These are phyloP conservation scores for Ardeotis arabs DNA, from an alignment of 2,113 vertebrate species.

Conservation along the genomic window DNA sequence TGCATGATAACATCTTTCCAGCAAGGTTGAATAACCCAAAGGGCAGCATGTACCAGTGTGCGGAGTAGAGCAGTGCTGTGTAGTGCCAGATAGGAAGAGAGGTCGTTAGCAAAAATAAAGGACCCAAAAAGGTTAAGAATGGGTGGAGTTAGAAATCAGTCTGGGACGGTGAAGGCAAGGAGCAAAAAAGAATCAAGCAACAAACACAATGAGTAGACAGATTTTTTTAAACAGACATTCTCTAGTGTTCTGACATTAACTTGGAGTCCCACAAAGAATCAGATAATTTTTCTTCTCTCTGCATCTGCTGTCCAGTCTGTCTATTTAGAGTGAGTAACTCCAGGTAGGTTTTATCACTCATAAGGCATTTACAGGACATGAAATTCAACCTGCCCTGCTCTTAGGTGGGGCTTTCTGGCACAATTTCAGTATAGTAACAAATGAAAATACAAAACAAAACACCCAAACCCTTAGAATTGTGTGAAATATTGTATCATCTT, in stretches of 20 bases:
- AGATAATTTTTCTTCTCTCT: background rate
- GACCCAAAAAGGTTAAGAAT: background rate
- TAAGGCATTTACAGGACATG: background rate
- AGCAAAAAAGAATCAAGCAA: background rate
- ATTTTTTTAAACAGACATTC: background rate
- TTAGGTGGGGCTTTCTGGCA: background rate
- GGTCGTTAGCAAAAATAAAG: background rate
- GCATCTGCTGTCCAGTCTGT: background rate
- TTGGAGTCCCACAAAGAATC: background rate
- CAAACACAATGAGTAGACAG: background rate
- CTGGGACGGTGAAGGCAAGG: background rate
- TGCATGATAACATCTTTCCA: background rate
- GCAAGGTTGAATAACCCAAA: background rate
- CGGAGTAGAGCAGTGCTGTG: background rate
- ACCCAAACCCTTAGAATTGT: background rate
- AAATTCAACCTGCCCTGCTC: background rate
- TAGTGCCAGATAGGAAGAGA: background rate
- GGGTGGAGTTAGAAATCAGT: background rate
- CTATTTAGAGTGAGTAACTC: background rate
- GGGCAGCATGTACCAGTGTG: background rate
- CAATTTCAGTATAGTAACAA: background rate
- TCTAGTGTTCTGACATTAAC: background rate
- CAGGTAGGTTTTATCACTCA: background rate
- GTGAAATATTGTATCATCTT: background rate
- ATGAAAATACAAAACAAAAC: background rate